Conservation (phyloP, 2,797 vertebrate genomes). For the Amblyopsis hoosieri region DNA sequence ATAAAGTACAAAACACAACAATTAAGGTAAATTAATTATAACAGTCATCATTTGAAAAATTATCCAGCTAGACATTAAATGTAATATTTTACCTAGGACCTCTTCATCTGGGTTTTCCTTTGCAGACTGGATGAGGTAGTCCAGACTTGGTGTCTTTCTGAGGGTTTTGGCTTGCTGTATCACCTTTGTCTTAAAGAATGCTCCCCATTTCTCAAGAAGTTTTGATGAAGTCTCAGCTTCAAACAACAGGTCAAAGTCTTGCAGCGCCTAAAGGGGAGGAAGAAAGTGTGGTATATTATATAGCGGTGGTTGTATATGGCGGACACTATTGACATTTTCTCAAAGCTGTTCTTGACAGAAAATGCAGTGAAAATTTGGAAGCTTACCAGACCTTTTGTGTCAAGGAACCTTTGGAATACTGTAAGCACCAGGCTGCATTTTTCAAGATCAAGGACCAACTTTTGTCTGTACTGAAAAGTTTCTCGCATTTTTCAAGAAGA, state of each 20-base stretch:
- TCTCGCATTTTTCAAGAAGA: constrained; percentile 30
- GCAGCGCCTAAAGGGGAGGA: constrained; percentile 11
- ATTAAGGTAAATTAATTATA: too few species aligned
- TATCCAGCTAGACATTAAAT: too few species aligned
- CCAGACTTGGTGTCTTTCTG: not conserved
- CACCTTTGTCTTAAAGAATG: constrained; percentile 3
- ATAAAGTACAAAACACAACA: not conserved
- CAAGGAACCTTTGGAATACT: constrained; percentile 21
- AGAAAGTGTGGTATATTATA: not conserved
- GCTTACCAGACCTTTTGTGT: constrained; percentile 19
- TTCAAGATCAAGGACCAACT: constrained; percentile 15
- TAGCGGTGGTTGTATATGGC: not conserved
- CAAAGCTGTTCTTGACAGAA: too few species aligned
- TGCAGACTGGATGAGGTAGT: constrained; percentile 10
- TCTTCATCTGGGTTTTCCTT: constrained; percentile 2
- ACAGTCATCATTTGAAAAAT: too few species aligned
- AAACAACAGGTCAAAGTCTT: constrained; percentile 5
- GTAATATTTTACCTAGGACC: not conserved
- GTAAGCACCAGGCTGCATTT: constrained; percentile 19
- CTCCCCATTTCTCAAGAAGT: constrained; percentile 14
- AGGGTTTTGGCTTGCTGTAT: constrained; percentile 12
- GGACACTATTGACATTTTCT: not conserved
- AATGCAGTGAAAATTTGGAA: too few species aligned
- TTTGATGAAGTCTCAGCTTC: not conserved
- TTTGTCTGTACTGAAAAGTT: constrained; percentile 24